Percentiles rank a stretch among this genome's conserved stretches.
Conservation (phyloP, 2,888 invertebrate species). For the Helicoverpa assulta region DNA sequence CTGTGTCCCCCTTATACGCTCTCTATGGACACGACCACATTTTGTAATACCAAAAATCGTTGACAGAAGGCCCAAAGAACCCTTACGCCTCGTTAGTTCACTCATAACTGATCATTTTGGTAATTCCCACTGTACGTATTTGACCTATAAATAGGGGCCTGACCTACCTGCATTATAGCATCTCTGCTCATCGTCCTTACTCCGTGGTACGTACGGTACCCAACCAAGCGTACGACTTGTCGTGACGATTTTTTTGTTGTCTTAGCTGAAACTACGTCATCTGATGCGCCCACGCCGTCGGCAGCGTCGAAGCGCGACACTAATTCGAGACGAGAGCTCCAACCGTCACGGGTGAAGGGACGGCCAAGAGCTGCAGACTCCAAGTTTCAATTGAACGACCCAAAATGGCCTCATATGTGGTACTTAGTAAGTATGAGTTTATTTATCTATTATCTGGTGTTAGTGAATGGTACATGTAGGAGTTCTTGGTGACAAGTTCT, state of each 20-base stretch:
- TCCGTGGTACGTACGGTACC: not conserved
- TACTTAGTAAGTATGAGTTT: constrained; percentile 95
- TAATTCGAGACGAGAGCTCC: constrained; percentile 86
- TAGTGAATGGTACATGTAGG: not conserved
- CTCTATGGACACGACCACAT: too few species aligned
- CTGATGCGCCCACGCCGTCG: constrained; percentile 75
- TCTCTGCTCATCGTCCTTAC: too few species aligned
- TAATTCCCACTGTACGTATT: too few species aligned
- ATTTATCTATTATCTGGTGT: not conserved
- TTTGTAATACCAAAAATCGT: too few species aligned
- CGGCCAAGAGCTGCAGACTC: constrained; percentile 82
- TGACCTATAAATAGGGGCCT: too few species aligned
- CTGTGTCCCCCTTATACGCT: too few species aligned
- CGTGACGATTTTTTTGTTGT: constrained; percentile 53
- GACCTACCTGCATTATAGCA: too few species aligned
- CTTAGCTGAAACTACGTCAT: constrained; percentile 74
- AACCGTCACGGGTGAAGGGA: constrained; percentile 94
- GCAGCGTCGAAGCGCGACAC: constrained; percentile 81
- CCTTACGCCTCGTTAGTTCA: too few species aligned
- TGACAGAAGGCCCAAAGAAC: too few species aligned
- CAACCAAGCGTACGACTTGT: constrained; percentile 24
- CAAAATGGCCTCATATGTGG: constrained; percentile 99
- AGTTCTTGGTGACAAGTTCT: too few species aligned
- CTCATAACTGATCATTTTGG: too few species aligned
- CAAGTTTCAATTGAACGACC: constrained; percentile 93